Percentiles rank a stretch among this genome's conserved stretches.
These are phyloP conservation scores for Tamias sibiricus DNA, from an alignment of 2,113 vertebrate genomes.

Conservation along the genomic window DNA sequence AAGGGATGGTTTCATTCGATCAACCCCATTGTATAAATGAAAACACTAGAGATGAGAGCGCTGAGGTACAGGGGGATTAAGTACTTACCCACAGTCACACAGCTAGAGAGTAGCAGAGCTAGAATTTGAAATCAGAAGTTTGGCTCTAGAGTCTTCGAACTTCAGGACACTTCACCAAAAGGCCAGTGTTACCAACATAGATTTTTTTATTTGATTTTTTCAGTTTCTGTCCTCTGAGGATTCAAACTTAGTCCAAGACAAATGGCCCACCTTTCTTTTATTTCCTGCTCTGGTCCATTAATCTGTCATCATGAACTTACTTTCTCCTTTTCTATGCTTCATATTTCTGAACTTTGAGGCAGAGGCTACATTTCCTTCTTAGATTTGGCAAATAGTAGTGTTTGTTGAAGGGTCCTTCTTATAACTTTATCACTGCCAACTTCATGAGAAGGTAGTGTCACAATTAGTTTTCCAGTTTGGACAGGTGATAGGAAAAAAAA, in stretches of 20 bases:
- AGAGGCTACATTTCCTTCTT: background rate
- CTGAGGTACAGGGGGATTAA: background rate
- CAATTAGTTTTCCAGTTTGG: background rate
- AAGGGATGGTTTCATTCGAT: background rate
- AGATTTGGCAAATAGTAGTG: conserved; percentile 4
- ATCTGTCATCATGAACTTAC: background rate
- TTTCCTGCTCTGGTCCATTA: conserved; percentile 13
- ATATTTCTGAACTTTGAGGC: background rate
- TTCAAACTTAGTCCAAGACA: conserved; percentile 36
- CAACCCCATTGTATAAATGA: background rate
- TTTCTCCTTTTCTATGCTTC: background rate
- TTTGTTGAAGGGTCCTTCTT: background rate
- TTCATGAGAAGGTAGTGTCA: background rate
- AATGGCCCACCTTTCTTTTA: conserved; percentile 17
- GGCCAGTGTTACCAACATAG: background rate
- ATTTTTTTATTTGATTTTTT: conserved; percentile 50
- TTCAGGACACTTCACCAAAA: background rate
- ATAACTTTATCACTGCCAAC: background rate
- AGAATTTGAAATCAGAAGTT: background rate
- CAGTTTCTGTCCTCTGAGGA: conserved; percentile 1
- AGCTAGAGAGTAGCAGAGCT: background rate
- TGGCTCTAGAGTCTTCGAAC: background rate
- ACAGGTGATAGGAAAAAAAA: background rate
- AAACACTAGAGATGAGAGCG: background rate
- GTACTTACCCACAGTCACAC: background rate